These are phyloP conservation scores for Dermatophagoides farinae DNA, from an alignment of 1,140 invertebrate species.

Conservation along the genomic window DNA sequence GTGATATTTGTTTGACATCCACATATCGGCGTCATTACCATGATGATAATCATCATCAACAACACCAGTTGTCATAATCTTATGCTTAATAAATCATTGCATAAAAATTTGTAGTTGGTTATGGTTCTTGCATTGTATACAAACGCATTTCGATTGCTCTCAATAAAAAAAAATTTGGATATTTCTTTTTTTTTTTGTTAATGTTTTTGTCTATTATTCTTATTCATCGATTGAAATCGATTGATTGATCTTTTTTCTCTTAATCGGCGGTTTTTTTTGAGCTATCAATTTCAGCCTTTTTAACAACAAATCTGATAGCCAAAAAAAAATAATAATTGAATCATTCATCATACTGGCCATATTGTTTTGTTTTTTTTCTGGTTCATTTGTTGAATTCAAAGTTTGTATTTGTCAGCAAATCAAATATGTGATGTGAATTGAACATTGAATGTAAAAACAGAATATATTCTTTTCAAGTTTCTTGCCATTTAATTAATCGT, in stretches of 20 bases:
- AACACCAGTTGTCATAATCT: background rate
- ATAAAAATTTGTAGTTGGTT: background rate
- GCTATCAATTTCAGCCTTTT: too few species aligned
- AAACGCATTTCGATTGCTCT: background rate
- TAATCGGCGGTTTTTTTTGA: background rate
- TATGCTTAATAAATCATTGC: background rate
- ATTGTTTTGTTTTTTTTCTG: too few species aligned
- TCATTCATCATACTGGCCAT: too few species aligned
- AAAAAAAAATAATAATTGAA: too few species aligned
- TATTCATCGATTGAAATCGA: background rate
- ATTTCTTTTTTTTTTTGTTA: background rate
- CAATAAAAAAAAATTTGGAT: background rate
- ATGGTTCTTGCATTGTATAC: background rate
- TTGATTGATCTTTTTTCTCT: background rate
- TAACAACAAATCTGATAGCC: too few species aligned
- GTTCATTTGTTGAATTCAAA: too few species aligned
- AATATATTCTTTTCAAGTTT: too few species aligned
- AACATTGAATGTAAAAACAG: too few species aligned
- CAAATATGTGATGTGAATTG: too few species aligned
- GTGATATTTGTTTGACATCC: background rate
- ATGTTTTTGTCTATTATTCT: background rate
- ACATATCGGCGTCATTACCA: background rate
- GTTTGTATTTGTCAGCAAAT: too few species aligned
- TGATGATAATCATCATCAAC: background rate
- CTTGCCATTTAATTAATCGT: too few species aligned